Evolutionary conservation across 1,140 invertebrate species (phyloP).

Genomic region (Colletes gigas): DNA sequence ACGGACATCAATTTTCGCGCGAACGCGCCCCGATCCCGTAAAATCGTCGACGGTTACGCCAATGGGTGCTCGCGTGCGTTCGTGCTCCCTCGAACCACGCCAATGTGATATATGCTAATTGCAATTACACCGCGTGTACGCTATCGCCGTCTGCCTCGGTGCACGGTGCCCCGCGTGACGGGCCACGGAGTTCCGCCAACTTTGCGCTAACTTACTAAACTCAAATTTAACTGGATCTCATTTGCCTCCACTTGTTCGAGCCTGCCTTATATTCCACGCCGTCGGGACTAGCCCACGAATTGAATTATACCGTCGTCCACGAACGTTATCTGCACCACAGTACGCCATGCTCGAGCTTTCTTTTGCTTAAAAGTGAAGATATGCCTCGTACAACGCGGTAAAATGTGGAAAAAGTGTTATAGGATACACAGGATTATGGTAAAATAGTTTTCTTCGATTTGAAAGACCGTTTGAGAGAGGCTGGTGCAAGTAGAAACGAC

Average conservation of each 20-base stretch:
- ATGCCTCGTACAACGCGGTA: too few relatives aligned
- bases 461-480: too few relatives aligned
- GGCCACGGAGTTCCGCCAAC: slow-evolving; percentile 65
- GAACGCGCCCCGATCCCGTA: background rate
- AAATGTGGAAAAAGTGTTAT: too few relatives aligned
- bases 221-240: slow-evolving; percentile 73
- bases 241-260: slow-evolving; percentile 73
- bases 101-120: slow-evolving; percentile 79
- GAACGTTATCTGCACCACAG: slow-evolving; percentile 32
- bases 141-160: slow-evolving; percentile 63
- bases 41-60: slow-evolving; percentile 37
- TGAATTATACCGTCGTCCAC: slow-evolving; percentile 57
- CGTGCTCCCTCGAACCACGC: slow-evolving; percentile 54
- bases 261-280: slow-evolving; percentile 12
- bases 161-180: slow-evolving; percentile 62
- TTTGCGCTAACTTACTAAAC: slow-evolving; percentile 75
- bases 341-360: background rate
- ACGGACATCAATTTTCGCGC: background rate
- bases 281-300: slow-evolving; percentile 40
- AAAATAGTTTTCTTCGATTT: too few relatives aligned
- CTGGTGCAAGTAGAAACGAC: too few relatives aligned
- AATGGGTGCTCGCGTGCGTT: slow-evolving; percentile 68
- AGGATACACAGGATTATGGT: too few relatives aligned
- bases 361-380: background rate
- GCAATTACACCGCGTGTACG: slow-evolving; percentile 78